Percentiles rank a stretch among this genome's conserved stretches.
Conservation (phyloP, 2,888 invertebrate species). For the Elysia crispata region DNA sequence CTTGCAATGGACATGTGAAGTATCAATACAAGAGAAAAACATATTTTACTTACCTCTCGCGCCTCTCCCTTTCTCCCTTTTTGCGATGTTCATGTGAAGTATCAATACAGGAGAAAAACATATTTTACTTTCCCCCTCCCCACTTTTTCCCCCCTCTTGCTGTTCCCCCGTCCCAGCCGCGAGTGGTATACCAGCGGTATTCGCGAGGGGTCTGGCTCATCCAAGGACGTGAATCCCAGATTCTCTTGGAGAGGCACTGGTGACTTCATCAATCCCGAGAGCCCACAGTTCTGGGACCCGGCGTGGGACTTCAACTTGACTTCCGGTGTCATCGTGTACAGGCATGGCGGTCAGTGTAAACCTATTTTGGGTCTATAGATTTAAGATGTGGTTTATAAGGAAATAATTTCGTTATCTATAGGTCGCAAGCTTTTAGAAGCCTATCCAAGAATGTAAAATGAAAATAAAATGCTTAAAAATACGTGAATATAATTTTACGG, state of each 20-base stretch:
- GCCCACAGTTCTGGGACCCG: conserved; percentile 45
- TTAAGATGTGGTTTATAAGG: too few relatives aligned
- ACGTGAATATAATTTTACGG: too few relatives aligned
- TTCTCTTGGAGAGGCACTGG: conserved; percentile 53
- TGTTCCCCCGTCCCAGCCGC: too few relatives aligned
- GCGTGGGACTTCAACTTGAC: conserved; percentile 31
- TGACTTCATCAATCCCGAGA: conserved; percentile 18
- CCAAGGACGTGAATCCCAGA: neutral
- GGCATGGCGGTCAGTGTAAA: conserved; percentile 43
- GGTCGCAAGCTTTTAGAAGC: too few relatives aligned
- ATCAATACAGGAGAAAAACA: too few relatives aligned
- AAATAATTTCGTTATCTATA: too few relatives aligned
- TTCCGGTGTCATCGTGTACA: conserved; percentile 49
- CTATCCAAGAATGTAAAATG: too few relatives aligned
- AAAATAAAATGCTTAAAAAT: too few relatives aligned
- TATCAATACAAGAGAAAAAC: too few relatives aligned
- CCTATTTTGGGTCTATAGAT: neutral
- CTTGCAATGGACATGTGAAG: too few relatives aligned
- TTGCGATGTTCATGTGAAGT: too few relatives aligned
- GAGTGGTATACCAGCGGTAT: conserved; percentile 59
- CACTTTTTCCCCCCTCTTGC: neutral
- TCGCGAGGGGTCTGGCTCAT: conserved; percentile 18
- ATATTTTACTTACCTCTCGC: neutral
- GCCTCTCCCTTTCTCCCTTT: too few relatives aligned
- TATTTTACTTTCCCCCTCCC: neutral